phyloP scores from a whole-genome alignment of 2,797 vertebrate species.

The Lacerta agilis region DNA sequence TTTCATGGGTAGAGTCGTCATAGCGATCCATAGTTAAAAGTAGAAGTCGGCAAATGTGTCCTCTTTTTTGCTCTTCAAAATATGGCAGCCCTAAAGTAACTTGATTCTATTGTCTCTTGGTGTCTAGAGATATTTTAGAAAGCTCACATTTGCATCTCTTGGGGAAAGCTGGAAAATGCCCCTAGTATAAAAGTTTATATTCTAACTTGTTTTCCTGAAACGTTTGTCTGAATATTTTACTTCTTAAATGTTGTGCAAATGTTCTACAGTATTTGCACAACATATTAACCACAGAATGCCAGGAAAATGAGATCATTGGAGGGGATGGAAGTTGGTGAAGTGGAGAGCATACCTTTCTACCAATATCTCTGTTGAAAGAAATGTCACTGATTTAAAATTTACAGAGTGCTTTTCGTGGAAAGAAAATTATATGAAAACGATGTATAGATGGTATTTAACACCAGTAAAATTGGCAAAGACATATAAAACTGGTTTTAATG shows the following conservation, averaged over 20 bases:
- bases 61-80: no score
- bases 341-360: background rate
- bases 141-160: background rate
- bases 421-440: no score
- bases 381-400: background rate
- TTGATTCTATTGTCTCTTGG: background rate
- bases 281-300: rapidly evolving
- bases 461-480: no score
- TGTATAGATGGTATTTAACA: no score
- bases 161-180: conserved; percentile 19
- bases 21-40: no score
- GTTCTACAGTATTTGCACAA: background rate
- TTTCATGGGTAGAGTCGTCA: no score
- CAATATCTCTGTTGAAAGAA: background rate
- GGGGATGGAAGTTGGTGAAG: background rate
- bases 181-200: background rate
- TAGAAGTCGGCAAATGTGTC: no score
- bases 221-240: background rate
- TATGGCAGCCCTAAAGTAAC: background rate
- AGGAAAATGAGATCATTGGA: rapidly evolving
- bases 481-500: no score
- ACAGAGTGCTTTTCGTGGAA: no score
- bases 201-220: background rate
- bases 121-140: conserved; percentile 10
- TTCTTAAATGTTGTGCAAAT: conserved; percentile 1